Evolutionary conservation across 2,797 vertebrate genomes (phyloP).

Genomic region (Morelia viridis): DNA sequence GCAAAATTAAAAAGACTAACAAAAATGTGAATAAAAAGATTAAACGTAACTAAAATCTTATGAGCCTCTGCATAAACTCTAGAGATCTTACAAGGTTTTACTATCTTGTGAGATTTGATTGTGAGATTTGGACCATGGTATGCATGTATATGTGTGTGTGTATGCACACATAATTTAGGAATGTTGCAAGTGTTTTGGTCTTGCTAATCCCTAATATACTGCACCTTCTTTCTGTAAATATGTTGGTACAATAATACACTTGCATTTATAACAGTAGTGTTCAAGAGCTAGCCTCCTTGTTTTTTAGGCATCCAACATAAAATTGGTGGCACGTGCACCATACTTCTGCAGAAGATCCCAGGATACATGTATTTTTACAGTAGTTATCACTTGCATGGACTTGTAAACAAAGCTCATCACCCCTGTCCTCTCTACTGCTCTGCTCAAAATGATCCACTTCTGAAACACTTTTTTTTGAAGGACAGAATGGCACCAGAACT

Average conservation of each 20-base stretch:
- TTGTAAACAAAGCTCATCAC: not conserved
- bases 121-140: too few relatives aligned
- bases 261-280: not conserved
- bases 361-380: not conserved
- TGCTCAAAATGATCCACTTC: not conserved
- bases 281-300: not conserved
- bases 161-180: not conserved
- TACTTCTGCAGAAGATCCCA: not conserved
- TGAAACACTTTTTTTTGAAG: not conserved
- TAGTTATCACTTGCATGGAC: not conserved
- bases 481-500: not conserved
- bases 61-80: not conserved
- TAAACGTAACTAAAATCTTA: not conserved
- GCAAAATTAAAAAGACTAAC: not conserved
- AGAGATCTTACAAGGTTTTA: too few relatives aligned
- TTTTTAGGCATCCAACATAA: not conserved
- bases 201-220: not conserved
- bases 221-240: not conserved
- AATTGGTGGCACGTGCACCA: not conserved
- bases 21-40: not conserved
- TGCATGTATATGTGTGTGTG: not conserved
- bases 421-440: not conserved
- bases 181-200: not conserved
- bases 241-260: not conserved
- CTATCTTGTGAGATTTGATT: too few relatives aligned